Conservation (phyloP, 1,140 invertebrate genomes). For the Macrosteles quadrilineatus region DNA sequence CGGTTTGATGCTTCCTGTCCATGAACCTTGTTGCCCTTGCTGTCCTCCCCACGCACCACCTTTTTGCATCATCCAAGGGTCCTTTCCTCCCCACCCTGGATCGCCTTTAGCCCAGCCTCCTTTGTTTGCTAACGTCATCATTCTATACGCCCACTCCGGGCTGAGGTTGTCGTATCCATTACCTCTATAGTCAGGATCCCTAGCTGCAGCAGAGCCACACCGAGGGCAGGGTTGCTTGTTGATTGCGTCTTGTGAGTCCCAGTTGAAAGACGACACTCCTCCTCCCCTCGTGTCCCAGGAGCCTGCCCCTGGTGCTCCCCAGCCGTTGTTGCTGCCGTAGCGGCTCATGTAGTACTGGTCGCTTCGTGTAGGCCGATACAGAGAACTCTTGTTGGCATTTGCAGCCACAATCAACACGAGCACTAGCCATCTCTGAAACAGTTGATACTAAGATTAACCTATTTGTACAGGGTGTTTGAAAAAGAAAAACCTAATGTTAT, state of each 20-base stretch:
- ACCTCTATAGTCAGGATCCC: constrained; percentile 38
- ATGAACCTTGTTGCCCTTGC: not conserved
- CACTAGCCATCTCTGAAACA: constrained; percentile 8
- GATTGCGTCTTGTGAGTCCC: constrained; percentile 29
- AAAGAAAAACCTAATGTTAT: constrained; percentile 1
- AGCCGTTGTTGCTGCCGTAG: constrained; percentile 18
- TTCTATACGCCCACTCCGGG: constrained; percentile 40
- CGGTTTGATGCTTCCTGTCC: not conserved
- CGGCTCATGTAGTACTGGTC: constrained; percentile 11
- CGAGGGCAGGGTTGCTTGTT: not conserved
- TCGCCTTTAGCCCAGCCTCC: constrained; percentile 9
- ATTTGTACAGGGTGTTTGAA: constrained; percentile 6
- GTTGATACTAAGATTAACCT: too few species aligned
- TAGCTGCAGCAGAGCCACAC: constrained; percentile 17
- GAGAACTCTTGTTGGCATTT: not conserved
- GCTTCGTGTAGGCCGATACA: constrained; percentile 16
- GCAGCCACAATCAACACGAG: not conserved
- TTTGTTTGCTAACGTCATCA: constrained; percentile 22
- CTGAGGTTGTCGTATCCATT: constrained; percentile 46
- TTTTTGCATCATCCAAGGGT: not conserved
- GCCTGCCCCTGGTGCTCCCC: constrained; percentile 26
- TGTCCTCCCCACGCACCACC: not conserved
- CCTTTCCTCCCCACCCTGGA: constrained; percentile 10
- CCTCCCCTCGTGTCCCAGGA: constrained; percentile 33
- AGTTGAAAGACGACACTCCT: constrained; percentile 37